phyloP scores from a whole-genome alignment of 2,888 invertebrate genomes.

The Andrena praecox region DNA sequence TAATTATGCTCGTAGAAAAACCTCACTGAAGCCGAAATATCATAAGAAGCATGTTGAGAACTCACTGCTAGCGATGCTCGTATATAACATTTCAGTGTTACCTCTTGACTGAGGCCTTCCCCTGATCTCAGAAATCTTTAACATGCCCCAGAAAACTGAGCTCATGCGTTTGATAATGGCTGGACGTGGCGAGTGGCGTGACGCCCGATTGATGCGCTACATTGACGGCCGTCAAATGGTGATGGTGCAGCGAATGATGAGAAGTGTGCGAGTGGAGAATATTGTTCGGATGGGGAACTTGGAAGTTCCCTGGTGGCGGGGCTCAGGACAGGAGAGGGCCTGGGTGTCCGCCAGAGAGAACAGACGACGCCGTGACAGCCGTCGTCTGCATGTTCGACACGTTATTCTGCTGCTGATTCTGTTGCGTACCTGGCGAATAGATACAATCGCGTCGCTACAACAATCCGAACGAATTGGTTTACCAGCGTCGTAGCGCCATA shows the following conservation, averaged over 20 bases:
- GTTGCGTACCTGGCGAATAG: slow-evolving; percentile 76
- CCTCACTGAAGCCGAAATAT: slow-evolving; percentile 58
- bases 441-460: neutral
- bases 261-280: slow-evolving; percentile 81
- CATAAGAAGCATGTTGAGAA: slow-evolving; percentile 48
- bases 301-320: slow-evolving; percentile 85
- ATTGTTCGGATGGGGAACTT: slow-evolving; percentile 84
- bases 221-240: slow-evolving; percentile 80
- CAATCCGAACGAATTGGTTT: neutral
- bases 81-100: slow-evolving; percentile 71
- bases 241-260: slow-evolving; percentile 79
- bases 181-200: slow-evolving; percentile 78
- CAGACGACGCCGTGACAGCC: slow-evolving; percentile 80
- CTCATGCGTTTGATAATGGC: slow-evolving; percentile 83
- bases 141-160: slow-evolving; percentile 82
- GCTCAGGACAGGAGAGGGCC: slow-evolving; percentile 85
- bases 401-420: slow-evolving; percentile 82
- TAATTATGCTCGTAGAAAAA: slow-evolving; percentile 55
- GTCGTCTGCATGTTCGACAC: slow-evolving; percentile 82
- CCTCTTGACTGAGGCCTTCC: slow-evolving; percentile 79
- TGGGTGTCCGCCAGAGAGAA: slow-evolving; percentile 83
- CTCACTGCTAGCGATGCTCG: slow-evolving; percentile 37
- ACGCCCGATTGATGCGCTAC: slow-evolving; percentile 80
- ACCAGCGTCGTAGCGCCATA: too few relatives aligned
- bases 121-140: slow-evolving; percentile 84